Evolutionary conservation across 2,888 invertebrate genomes (phyloP).

Genomic region (Drosophila mettleri): DNA sequence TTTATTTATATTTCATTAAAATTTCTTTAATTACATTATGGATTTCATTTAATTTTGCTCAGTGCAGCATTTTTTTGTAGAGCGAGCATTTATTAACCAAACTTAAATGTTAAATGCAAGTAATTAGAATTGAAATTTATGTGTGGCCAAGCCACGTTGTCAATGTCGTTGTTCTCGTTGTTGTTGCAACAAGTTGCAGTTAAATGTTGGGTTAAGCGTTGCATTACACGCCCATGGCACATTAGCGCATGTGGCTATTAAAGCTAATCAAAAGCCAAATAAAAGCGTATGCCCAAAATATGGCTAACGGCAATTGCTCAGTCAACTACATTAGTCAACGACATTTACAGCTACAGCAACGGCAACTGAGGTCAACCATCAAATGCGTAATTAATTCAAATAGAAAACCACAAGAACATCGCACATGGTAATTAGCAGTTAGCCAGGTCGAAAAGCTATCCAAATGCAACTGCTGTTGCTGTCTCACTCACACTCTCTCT

Average conservation of each 20-base stretch:
- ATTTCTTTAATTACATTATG: too few relatives aligned
- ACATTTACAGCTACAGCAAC: constrained; percentile 22
- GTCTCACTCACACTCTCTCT: background rate
- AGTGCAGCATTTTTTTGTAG: constrained; percentile 30
- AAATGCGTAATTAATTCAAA: constrained; percentile 76
- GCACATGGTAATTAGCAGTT: constrained; percentile 54
- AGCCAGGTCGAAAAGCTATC: constrained; percentile 14
- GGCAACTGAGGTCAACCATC: constrained; percentile 53
- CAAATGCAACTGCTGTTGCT: background rate
- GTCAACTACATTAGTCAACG: constrained; percentile 27
- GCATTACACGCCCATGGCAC: constrained; percentile 8
- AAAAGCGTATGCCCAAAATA: constrained; percentile 63
- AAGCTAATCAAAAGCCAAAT: constrained; percentile 78
- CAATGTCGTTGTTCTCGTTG: constrained; percentile 20
- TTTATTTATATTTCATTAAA: too few relatives aligned
- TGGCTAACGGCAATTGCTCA: constrained; percentile 35
- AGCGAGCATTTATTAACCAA: constrained; percentile 61
- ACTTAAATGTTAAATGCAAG: constrained; percentile 56
- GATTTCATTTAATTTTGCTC: background rate
- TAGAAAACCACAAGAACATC: constrained; percentile 58
- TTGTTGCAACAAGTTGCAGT: constrained; percentile 58
- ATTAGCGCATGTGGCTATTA: constrained; percentile 59
- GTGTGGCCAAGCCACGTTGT: constrained; percentile 28
- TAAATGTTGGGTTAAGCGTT: constrained; percentile 30
- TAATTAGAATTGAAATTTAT: constrained; percentile 76